phyloP scores from a whole-genome alignment of 64 coral and sea anemone species.

The Orbicella faveolata region DNA sequence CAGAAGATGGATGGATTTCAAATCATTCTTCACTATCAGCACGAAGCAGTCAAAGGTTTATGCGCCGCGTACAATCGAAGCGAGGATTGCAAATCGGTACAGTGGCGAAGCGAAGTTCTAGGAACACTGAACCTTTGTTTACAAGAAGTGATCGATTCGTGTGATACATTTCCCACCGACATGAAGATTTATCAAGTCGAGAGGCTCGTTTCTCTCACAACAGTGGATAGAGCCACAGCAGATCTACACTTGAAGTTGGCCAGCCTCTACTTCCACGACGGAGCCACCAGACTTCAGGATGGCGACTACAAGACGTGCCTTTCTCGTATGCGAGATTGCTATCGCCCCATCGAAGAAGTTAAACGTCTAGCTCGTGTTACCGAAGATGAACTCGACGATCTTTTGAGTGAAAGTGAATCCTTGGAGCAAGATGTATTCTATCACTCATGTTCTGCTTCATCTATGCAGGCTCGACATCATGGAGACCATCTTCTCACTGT shows the following conservation, averaged over 20 bases:
- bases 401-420: slow-evolving; percentile 10
- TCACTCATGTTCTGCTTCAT: slow-evolving; percentile 51
- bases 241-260: slow-evolving; percentile 55
- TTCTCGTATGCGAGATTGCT: slow-evolving; percentile 69
- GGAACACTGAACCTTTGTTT: slow-evolving; percentile 53
- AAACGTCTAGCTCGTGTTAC: slow-evolving; percentile 21
- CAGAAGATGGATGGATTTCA: slow-evolving; percentile 21
- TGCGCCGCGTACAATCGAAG: slow-evolving; percentile 23
- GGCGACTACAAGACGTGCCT: neutral
- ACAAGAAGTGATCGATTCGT: slow-evolving; percentile 48
- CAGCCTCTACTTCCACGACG: slow-evolving; percentile 61
- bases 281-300: slow-evolving; percentile 34
- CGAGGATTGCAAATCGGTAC: slow-evolving; percentile 13
- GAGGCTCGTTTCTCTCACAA: slow-evolving; percentile 1
- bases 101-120: slow-evolving; percentile 57
- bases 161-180: slow-evolving; percentile 31
- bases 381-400: neutral
- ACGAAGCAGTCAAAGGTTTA: slow-evolving; percentile 62
- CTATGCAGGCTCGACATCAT: slow-evolving; percentile 62
- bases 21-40: slow-evolving; percentile 44
- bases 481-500: slow-evolving; percentile 51
- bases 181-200: slow-evolving; percentile 42
- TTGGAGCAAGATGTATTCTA: slow-evolving; percentile 73
- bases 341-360: slow-evolving; percentile 69
- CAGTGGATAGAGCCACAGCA: neutral